A percentile compares a stretch with the other conserved stretches of the same genome.
phyloP scores from a whole-genome alignment of 2,888 invertebrate genomes.

The Carcina quercana region DNA sequence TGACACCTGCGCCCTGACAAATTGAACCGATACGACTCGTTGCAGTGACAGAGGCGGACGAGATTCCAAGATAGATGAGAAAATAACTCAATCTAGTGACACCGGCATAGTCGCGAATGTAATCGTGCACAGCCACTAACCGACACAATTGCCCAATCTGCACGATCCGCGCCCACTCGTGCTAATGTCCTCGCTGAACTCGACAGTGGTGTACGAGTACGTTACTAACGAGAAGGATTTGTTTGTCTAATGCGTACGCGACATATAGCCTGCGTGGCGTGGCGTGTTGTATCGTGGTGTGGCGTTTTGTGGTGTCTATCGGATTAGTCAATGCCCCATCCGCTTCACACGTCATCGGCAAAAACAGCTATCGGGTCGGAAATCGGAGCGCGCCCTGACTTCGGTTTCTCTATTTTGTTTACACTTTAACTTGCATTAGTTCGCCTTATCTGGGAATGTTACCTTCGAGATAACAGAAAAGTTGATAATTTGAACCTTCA shows the following conservation, averaged over 20 bases:
- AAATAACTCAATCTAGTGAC: constrained; percentile 47
- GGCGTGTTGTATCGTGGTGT: not conserved
- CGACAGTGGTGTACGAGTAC: constrained; percentile 32
- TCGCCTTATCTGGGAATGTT: no score
- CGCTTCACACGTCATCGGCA: no score
- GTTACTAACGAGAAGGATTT: constrained; percentile 38
- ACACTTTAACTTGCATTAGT: no score
- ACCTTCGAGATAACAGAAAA: no score
- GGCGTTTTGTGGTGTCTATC: no score
- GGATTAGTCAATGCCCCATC: not conserved
- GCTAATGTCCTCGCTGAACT: constrained; percentile 52
- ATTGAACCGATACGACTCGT: no score
- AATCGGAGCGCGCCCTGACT: no score
- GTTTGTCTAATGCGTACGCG: constrained; percentile 20
- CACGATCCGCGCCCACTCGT: constrained; percentile 40
- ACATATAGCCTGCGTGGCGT: not conserved
- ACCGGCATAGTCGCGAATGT: constrained; percentile 33
- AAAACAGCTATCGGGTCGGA: no score
- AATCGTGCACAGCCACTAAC: constrained; percentile 31
- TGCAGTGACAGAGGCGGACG: constrained; percentile 17
- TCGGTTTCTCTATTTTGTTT: no score
- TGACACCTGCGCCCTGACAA: constrained; percentile 9
- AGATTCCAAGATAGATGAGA: constrained; percentile 31
- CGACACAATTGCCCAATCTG: constrained; percentile 43
- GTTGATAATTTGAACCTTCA: no score